Base-by-base conservation (phyloP, 2,888 invertebrate species). In the Callyntrura guangdongensis region DNA sequence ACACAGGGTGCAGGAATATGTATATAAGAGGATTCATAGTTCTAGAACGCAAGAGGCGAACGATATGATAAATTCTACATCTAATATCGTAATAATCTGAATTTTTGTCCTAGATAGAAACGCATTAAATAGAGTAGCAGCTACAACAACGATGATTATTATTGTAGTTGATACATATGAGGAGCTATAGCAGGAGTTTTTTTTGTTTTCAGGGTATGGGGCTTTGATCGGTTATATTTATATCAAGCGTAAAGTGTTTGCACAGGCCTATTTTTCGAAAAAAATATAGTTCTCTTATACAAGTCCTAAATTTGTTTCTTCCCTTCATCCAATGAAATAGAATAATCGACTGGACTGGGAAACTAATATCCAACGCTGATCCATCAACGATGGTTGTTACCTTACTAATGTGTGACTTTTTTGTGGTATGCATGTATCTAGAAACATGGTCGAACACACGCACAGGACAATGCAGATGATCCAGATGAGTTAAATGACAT, bases 401-500 rank as follows among this genome's bases (percentile, higher is more conserved):
- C 17, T 89, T 47, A 69, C 45, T 82, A 36, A 77, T 82, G 64
- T 82, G 61, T 8, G 0, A 36, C 14, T 82, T 84, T 56, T 64
- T 89, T 86, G 82, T 85, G 47, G 67, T 56, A 49, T 91, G 82
- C 67, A 81, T 90, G 84, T 89, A 45, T 91, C 47, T 90, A 94
- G 94, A 94, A 94, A 93, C 93, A 93, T 84, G 93, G 92, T 91
- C 92, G 92, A 88, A 84, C 91, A 81, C 91, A 93, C 86, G 92
- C 86, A 85, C 92, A 93, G 91, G 93, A 92, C 61, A 93, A 94
- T n/a, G 93, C 91, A 47, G 94, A 94, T 17, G 95, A 95, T 86
- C 95, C 95, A 36, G 95, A 95, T 90, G 95, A 95, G 93, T 94
- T 95, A 93, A 95, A 95, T 92, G 95, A 96, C 94, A 95, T 95